phyloP scores from a whole-genome alignment of 2,113 vertebrate species.

The Apus apus region DNA sequence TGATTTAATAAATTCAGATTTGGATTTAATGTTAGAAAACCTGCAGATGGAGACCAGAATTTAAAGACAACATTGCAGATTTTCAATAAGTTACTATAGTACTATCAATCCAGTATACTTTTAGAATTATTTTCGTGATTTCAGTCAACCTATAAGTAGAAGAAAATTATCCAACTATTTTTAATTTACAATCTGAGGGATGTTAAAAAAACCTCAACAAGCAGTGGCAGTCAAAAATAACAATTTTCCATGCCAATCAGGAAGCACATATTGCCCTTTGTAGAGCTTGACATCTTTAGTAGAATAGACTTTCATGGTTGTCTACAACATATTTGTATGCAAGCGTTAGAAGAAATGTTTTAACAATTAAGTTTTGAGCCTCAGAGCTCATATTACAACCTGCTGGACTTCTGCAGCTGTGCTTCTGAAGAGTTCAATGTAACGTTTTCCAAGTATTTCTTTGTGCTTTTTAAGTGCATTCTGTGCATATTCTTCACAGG shows the following conservation, averaged over 20 bases:
- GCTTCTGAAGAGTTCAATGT: conserved; percentile 96
- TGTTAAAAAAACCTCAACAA: not conserved
- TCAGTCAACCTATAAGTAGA: not conserved
- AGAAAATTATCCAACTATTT: not conserved
- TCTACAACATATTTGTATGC: accelerated
- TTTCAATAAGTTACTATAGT: not conserved
- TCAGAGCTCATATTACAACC: conserved; percentile 71
- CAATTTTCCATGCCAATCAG: not conserved
- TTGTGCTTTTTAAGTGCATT: conserved; percentile 95
- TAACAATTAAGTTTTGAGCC: not conserved
- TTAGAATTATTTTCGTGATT: not conserved
- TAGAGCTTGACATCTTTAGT: not conserved
- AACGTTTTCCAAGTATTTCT: conserved; percentile 94
- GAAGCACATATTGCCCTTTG: not conserved
- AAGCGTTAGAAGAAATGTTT: not conserved
- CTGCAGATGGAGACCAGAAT: not conserved
- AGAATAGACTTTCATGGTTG: not conserved
- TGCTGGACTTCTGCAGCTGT: conserved; percentile 97
- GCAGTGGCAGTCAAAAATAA: not conserved
- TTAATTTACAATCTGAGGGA: not conserved
- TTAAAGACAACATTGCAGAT: not conserved
- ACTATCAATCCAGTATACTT: not conserved
- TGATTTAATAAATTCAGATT: not conserved
- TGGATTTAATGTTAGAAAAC: not conserved
- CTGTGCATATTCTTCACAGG: conserved; percentile 95